Evolutionary conservation across 2,888 invertebrate genomes (phyloP), one percentile per base, ranked within the genome.

Genomic region (Pseudococcus viburni): DNA sequence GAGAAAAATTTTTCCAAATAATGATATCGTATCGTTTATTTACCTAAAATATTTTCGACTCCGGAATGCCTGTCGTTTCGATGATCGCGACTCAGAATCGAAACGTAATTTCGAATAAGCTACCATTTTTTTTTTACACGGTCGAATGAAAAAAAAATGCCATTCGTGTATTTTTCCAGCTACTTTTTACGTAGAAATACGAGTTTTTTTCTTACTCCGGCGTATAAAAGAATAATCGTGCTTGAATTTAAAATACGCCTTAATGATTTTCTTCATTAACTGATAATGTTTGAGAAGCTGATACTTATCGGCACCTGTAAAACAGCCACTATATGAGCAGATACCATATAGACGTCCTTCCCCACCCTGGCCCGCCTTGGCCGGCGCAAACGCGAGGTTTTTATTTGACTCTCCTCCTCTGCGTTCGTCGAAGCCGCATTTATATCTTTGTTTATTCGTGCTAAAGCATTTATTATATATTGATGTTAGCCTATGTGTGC

Each of bases 271-370:
- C 80, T 80, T 80, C 80, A 80, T 80, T 80, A 80, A 46, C 80
- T 80, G 80, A 80, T 80, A 80, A 80, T 80, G 80, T 80, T n/a
- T 80, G 80, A 80, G 80, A 80, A 80, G 80, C 80, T 80, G 80
- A 80, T 80, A 80, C 80, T 80, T 80, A 80, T 80, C 80, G 42
- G 80, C 80, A 80, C 80, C 80, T 80, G 80, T 42, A 80, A 39
- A 73, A 80, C 42, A n/a, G 80, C 42, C 68, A 73, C 19, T 59
- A 59, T 73, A 80, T 80, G 80, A 80, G 80, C 80, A 19, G 39
- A 80, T 80, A 59, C 59, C 55, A 55, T 55, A 55, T 55, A 55
- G 55, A 11, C 17, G 5, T 55, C 55, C 17, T 12, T 19, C 19
- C 59, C 19, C 19, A 5, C 8, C 59, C 80, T 15, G 39, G 46